A percentile compares a stretch with the other conserved stretches of the same genome.
phyloP scores from a whole-genome alignment of 2,113 vertebrate species.

The Phalacrocorax pelagicus region DNA sequence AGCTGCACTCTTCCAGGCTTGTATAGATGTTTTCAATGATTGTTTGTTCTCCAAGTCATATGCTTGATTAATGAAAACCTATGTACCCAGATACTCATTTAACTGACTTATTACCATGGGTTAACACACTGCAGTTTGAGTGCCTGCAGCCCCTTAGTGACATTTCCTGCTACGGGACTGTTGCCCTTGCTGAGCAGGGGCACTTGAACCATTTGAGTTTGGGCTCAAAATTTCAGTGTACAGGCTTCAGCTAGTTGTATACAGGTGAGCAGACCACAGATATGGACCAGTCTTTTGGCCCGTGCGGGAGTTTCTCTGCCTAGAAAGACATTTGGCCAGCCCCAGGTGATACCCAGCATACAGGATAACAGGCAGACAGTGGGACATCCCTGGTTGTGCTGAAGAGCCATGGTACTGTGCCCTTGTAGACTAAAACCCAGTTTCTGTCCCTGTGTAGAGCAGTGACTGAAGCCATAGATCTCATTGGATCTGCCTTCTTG shows the following conservation, averaged over 20 bases:
- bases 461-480: neutral
- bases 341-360: neutral
- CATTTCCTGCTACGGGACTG: neutral
- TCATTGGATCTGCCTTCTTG: neutral
- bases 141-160: neutral
- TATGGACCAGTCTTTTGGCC: neutral
- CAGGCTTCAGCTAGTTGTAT: neutral
- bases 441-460: neutral
- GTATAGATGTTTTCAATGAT: neutral
- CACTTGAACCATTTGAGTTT: neutral
- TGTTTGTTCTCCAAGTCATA: neutral
- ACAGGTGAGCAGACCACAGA: accelerated
- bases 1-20: constrained; percentile 20
- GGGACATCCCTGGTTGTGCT: neutral
- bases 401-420: neutral
- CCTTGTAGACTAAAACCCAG: neutral
- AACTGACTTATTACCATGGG: neutral
- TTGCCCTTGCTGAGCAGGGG: neutral
- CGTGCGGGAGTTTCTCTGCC: neutral
- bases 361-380: accelerated
- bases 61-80: neutral
- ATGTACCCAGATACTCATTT: neutral
- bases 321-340: neutral
- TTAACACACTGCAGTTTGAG: neutral
- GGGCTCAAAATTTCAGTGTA: neutral